Conservation (phyloP, 2,888 invertebrate species). For the Dexiosoma caninum region DNA sequence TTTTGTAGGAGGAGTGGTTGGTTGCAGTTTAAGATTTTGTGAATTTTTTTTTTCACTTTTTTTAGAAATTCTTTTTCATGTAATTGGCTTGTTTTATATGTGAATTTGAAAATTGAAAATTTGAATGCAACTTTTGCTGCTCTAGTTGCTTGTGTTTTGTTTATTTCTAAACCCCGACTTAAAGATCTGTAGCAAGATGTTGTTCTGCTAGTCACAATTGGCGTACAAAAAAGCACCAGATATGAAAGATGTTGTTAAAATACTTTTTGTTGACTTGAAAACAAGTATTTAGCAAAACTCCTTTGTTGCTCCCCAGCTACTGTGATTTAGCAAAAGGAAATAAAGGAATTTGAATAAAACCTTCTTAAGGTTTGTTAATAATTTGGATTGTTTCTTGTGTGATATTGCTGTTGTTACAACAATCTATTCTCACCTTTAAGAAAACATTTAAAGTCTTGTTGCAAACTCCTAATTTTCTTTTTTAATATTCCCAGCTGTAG, state of each 20-base stretch:
- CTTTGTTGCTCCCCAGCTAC: slow-evolving; percentile 35
- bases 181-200: slow-evolving; percentile 41
- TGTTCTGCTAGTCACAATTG: slow-evolving; percentile 1
- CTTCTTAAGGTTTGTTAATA: slow-evolving; percentile 37
- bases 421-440: slow-evolving; percentile 61
- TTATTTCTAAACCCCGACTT: neutral
- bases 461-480: slow-evolving; percentile 42
- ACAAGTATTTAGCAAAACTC: slow-evolving; percentile 37
- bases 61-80: slow-evolving; percentile 60
- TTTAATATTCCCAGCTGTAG: slow-evolving; percentile 63
- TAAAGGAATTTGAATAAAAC: neutral
- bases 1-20: slow-evolving; percentile 45
- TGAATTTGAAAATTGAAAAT: slow-evolving; percentile 58
- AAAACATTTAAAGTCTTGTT: slow-evolving; percentile 32
- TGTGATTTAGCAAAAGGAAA: slow-evolving; percentile 49
- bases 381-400: slow-evolving; percentile 34
- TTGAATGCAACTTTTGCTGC: slow-evolving; percentile 33
- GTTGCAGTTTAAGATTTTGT: slow-evolving; percentile 32
- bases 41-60: neutral
- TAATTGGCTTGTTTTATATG: slow-evolving; percentile 64
- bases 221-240: neutral
- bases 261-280: neutral
- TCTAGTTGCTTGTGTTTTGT: neutral
- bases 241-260: slow-evolving; percentile 28
- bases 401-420: slow-evolving; percentile 21